Evolutionary conservation across 2,797 vertebrate genomes (phyloP).

Genomic region (Silurus lanzhouensis): DNA sequence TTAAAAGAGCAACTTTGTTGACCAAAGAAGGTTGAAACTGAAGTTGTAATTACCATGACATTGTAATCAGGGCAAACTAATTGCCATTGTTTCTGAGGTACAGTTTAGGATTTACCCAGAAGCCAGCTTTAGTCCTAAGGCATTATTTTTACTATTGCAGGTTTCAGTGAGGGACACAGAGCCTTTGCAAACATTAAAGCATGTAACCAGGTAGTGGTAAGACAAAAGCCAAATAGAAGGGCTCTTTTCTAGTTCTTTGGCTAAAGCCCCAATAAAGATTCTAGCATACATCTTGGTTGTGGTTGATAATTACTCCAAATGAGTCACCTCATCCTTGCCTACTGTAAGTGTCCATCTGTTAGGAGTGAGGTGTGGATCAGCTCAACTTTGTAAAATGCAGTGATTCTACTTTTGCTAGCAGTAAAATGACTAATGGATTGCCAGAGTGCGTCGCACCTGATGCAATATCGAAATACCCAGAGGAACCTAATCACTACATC

Average conservation of each 20-base stretch:
- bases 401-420: neutral
- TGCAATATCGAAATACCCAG: neutral
- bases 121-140: neutral
- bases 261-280: neutral
- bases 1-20: neutral
- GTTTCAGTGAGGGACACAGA: neutral
- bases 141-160: neutral
- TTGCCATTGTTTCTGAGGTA: neutral
- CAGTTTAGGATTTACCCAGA: neutral
- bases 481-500: slow-evolving; percentile 15
- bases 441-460: neutral
- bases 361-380: neutral
- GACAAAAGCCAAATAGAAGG: too few species aligned
- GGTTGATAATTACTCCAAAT: neutral
- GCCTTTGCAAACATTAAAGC: neutral
- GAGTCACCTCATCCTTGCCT: neutral
- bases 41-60: neutral
- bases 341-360: neutral
- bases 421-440: neutral
- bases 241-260: neutral
- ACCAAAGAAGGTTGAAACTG: neutral
- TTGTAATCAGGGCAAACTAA: neutral
- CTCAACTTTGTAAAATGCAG: neutral
- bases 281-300: neutral
- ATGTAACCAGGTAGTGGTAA: neutral